Conservation (phyloP, 2,888 invertebrate genomes). For the Leptogaster cylindrica region DNA sequence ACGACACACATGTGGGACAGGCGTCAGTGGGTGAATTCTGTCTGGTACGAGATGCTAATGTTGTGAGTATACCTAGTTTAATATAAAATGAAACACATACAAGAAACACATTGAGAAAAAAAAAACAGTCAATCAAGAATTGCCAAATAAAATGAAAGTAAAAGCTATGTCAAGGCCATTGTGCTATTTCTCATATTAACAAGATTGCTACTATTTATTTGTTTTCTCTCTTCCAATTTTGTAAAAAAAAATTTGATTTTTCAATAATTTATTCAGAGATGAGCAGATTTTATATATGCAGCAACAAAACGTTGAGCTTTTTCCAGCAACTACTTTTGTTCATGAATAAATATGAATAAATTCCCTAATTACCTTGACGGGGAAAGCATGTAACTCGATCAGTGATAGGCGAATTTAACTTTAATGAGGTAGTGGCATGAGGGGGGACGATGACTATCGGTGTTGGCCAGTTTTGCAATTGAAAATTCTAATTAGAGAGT, state of each 20-base stretch:
- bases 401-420: background rate
- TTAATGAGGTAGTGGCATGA: background rate
- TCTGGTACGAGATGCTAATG: no score
- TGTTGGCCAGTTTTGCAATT: constrained; percentile 16
- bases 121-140: constrained; percentile 7
- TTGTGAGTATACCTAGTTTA: no score
- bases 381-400: constrained; percentile 32
- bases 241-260: no score
- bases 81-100: no score
- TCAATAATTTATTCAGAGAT: background rate
- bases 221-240: no score
- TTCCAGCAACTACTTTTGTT: background rate
- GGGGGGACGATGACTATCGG: background rate
- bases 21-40: no score
- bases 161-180: constrained; percentile 30
- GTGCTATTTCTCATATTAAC: no score
- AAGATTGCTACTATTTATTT: no score
- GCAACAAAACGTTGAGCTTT: constrained; percentile 2
- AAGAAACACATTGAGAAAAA: no score
- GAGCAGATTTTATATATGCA: background rate
- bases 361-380: constrained; percentile 25
- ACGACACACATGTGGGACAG: no score
- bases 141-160: constrained; percentile 23
- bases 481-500: constrained; percentile 29
- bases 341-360: constrained; percentile 25